phyloP scores from a whole-genome alignment of 2,797 vertebrate genomes.

The Syngnathus rostellatus region DNA sequence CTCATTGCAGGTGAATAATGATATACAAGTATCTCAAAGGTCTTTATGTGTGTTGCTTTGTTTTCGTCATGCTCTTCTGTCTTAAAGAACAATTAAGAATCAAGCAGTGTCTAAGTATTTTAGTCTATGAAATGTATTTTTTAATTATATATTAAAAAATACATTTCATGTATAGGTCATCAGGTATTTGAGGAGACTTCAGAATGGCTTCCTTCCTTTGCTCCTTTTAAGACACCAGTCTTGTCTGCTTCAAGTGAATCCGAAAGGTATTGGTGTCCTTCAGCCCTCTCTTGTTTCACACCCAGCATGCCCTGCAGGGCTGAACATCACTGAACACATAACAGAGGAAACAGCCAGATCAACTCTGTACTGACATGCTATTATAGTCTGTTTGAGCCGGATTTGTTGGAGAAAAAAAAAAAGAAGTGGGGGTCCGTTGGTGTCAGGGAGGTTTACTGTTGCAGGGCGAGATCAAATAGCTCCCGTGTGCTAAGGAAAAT shows the following conservation, averaged over 20 bases:
- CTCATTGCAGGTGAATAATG: conserved; percentile 26
- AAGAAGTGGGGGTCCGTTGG: conserved; percentile 18
- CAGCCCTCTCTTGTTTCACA: conserved; percentile 31
- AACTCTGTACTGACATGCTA: conserved; percentile 38
- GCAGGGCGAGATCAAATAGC: conserved; percentile 52
- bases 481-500: conserved; percentile 47
- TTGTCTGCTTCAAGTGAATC: conserved; percentile 23
- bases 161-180: conserved; percentile 14
- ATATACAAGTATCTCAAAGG: conserved; percentile 19
- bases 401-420: conserved; percentile 28
- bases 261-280: conserved; percentile 23
- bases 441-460: conserved; percentile 52
- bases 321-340: conserved; percentile 41
- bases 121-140: conserved; percentile 43
- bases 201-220: conserved; percentile 10
- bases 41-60: conserved; percentile 35
- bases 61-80: conserved; percentile 36
- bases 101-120: conserved; percentile 36
- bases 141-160: conserved; percentile 55
- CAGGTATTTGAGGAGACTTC: neutral
- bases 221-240: conserved; percentile 26
- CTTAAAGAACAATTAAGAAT: conserved; percentile 41
- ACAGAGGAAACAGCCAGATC: conserved; percentile 41
- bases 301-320: conserved; percentile 33
- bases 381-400: conserved; percentile 27